A percentile compares a stretch with the other conserved stretches of the same genome.
Evolutionary conservation across 2,888 invertebrate species (phyloP).

Genomic region (Leucania comma): DNA sequence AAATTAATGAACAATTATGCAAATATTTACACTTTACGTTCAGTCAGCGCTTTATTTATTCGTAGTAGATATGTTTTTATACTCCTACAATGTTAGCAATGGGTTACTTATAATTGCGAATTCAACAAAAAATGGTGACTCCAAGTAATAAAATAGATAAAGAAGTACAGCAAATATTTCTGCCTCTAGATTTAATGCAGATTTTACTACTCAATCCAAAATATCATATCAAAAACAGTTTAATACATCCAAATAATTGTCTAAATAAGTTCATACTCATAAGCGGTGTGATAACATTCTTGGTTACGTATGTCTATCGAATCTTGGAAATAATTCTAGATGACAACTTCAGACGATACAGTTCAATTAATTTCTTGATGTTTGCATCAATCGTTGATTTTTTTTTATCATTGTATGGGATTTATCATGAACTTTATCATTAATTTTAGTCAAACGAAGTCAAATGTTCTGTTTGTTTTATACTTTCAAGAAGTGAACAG

Average conservation of each 20-base stretch:
- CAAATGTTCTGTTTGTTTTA: conserved; percentile 8
- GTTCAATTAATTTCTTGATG: background rate
- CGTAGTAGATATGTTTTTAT: too few relatives aligned
- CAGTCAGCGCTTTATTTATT: too few relatives aligned
- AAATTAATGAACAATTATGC: too few relatives aligned
- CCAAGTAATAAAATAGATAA: conserved; percentile 42
- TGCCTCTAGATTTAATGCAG: conserved; percentile 53
- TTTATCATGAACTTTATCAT: conserved; percentile 7
- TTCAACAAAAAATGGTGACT: too few relatives aligned
- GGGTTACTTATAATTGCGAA: background rate
- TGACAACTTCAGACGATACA: conserved; percentile 13
- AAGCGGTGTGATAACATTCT: background rate
- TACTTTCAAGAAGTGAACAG: conserved; percentile 13
- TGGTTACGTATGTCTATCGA: background rate
- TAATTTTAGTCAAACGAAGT: background rate
- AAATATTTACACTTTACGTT: too few relatives aligned
- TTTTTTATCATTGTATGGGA: background rate
- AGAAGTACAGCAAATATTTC: conserved; percentile 49
- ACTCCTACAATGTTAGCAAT: too few relatives aligned
- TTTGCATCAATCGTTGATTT: conserved; percentile 16
- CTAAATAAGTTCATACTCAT: conserved; percentile 25
- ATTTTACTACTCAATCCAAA: conserved; percentile 40
- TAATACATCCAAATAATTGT: conserved; percentile 42
- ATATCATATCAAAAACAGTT: conserved; percentile 49
- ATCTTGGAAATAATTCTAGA: background rate